These are phyloP conservation scores for Mesembrinibis cayennensis DNA, from an alignment of 2,113 vertebrate genomes.

Conservation along the genomic window DNA sequence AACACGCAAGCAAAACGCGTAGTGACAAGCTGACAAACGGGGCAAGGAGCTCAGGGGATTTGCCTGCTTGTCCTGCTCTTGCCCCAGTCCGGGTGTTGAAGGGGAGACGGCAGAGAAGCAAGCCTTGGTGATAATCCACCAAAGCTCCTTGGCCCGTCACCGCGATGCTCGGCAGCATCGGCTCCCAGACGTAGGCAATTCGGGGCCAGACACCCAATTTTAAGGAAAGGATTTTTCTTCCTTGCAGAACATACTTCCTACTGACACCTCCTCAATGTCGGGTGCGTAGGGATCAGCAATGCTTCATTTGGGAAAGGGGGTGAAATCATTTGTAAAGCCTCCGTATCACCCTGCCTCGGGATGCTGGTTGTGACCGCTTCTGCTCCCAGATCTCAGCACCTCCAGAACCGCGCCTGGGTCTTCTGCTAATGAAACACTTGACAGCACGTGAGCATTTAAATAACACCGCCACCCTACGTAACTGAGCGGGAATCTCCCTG, in stretches of 20 bases:
- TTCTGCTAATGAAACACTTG: not conserved
- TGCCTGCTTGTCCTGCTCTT: not conserved
- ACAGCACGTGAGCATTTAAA: not conserved
- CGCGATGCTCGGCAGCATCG: not conserved
- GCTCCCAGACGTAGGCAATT: not conserved
- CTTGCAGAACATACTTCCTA: not conserved
- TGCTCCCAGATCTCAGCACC: not conserved
- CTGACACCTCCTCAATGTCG: not conserved
- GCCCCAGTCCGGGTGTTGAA: not conserved
- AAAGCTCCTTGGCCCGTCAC: not conserved
- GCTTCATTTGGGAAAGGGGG: not conserved
- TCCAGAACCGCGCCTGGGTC: not conserved
- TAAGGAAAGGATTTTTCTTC: not conserved
- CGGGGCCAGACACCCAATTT: not conserved
- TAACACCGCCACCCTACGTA: accelerated
- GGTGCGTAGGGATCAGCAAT: too few relatives aligned
- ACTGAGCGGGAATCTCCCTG: not conserved
- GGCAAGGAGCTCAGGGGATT: not conserved
- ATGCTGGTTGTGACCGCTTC: not conserved
- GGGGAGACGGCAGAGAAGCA: not conserved
- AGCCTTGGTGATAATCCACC: too few relatives aligned
- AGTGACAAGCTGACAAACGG: not conserved
- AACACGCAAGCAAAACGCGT: not conserved
- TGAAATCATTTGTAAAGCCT: not conserved
- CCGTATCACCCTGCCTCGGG: not conserved